phyloP scores from a whole-genome alignment of 2,113 vertebrate species.

The Chaetops frenatus region DNA sequence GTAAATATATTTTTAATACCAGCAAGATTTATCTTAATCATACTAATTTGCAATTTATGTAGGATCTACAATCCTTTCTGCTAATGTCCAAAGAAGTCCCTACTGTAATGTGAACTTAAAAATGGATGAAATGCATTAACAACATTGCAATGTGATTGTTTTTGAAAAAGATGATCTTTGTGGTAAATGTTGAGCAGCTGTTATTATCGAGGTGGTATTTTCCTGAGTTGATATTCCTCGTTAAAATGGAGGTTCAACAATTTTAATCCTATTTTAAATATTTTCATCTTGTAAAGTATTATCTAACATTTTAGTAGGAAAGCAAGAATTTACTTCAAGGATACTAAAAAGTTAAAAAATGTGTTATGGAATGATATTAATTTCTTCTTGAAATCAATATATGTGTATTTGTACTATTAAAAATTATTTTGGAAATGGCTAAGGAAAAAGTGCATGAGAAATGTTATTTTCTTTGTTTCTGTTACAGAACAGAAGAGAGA shows the following conservation, averaged over 20 bases:
- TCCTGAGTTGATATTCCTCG: not conserved
- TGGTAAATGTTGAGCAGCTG: not conserved
- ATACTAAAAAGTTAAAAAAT: not conserved
- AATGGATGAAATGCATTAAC: not conserved
- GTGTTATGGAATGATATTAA: not conserved
- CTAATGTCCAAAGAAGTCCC: not conserved
- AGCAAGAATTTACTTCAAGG: not conserved
- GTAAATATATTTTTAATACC: conserved; percentile 68
- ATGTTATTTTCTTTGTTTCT: not conserved
- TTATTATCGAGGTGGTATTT: not conserved
- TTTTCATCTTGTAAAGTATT: not conserved
- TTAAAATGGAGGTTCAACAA: not conserved
- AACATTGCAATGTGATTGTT: not conserved
- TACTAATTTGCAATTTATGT: not conserved
- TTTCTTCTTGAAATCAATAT: not conserved
- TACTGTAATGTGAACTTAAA: not conserved
- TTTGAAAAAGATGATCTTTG: not conserved
- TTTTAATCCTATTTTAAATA: not conserved
- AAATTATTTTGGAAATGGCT: not conserved
- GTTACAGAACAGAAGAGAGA: conserved; percentile 75
- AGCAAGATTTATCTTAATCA: not conserved
- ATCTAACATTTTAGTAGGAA: not conserved
- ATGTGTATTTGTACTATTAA: not conserved
- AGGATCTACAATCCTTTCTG: not conserved
- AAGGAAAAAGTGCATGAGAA: not conserved